Evolutionary conservation across 2,888 invertebrate genomes (phyloP).

Genomic region (Carpatolechia fugitivella): DNA sequence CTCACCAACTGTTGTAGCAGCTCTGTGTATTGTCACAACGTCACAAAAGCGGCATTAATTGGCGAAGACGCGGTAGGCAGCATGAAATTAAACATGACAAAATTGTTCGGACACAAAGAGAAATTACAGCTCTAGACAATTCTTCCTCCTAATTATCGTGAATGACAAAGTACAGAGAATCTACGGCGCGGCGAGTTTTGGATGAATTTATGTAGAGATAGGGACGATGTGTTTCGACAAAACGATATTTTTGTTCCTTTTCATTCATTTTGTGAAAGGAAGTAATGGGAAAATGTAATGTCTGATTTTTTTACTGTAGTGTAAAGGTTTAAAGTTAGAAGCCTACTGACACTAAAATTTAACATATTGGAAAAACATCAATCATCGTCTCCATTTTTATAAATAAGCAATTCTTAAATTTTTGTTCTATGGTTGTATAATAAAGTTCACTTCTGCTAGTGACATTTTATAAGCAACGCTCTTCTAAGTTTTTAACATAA

Average conservation of each 20-base stretch:
- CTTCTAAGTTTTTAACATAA: too few species aligned
- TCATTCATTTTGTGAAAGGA: too few species aligned
- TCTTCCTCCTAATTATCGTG: conserved; percentile 57
- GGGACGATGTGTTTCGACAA: conserved; percentile 8
- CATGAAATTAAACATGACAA: conserved; percentile 65
- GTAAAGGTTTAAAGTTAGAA: too few species aligned
- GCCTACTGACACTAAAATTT: too few species aligned
- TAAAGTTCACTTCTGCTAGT: too few species aligned
- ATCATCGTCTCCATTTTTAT: too few species aligned
- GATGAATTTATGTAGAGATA: conserved; percentile 39
- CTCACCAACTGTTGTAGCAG: conserved; percentile 7
- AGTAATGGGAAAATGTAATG: too few species aligned
- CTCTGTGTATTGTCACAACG: conserved; percentile 17
- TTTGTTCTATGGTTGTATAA: too few species aligned
- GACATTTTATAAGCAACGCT: too few species aligned
- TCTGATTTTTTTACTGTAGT: too few species aligned
- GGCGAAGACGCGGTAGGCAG: conserved; percentile 45
- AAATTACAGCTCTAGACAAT: conserved; percentile 52
- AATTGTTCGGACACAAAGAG: conserved; percentile 60
- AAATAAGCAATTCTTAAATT: too few species aligned
- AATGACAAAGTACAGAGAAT: conserved; percentile 57
- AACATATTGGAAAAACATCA: too few species aligned
- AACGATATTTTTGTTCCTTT: not conserved
- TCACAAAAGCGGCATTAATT: conserved; percentile 43
- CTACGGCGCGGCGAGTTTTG: conserved; percentile 27